Percentiles rank a stretch among this genome's conserved stretches.
Conservation (phyloP, 2,888 invertebrate genomes). For the Ectobius pallidus region DNA sequence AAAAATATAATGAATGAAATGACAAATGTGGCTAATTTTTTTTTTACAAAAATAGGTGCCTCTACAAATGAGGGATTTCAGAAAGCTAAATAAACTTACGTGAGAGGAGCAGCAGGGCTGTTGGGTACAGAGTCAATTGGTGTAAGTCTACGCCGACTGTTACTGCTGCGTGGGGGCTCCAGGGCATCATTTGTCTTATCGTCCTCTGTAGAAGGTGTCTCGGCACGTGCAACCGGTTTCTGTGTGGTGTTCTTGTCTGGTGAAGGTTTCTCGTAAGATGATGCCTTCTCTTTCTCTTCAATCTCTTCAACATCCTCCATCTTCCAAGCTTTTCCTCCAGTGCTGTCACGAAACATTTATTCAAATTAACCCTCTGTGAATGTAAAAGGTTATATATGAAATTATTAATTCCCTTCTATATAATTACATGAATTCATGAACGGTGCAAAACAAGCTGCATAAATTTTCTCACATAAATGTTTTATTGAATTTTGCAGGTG, state of each 20-base stretch:
- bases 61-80: no score
- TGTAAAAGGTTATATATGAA: no score
- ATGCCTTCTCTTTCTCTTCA: constrained; percentile 17
- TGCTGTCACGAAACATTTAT: not conserved
- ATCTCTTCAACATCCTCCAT: constrained; percentile 10
- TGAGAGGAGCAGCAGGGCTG: constrained; percentile 52
- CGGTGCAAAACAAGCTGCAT: no score
- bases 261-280: not conserved
- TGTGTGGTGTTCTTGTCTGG: not conserved
- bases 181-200: constrained; percentile 41
- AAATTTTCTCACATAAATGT: no score
- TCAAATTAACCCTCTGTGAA: no score
- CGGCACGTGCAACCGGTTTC: constrained; percentile 7
- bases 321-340: constrained; percentile 12
- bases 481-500: no score
- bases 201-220: constrained; percentile 38
- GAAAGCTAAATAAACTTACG: no score
- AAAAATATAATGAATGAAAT: no score
- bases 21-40: no score
- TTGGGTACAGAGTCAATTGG: constrained; percentile 66
- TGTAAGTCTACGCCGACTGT: constrained; percentile 29
- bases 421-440: no score
- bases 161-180: constrained; percentile 19
- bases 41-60: no score
- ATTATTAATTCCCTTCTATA: no score